Conservation (phyloP, 2,888 invertebrate genomes). For the Bimastos eiseni region DNA sequence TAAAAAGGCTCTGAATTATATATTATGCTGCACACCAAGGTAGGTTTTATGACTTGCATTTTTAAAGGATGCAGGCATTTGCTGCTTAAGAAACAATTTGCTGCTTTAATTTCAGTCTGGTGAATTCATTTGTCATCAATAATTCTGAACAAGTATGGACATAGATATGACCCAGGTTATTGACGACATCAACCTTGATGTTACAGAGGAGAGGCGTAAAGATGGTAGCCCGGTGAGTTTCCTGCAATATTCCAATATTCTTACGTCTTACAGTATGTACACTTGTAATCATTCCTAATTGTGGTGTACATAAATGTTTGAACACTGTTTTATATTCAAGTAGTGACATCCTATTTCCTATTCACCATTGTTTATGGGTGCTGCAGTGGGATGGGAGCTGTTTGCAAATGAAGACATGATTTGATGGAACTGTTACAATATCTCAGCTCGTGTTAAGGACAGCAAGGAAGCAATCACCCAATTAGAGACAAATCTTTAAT, state of each 20-base stretch:
- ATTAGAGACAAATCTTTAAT: no score
- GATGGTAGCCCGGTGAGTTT: constrained; percentile 2
- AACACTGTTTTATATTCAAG: not conserved
- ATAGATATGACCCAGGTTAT: not conserved
- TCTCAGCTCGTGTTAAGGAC: no score
- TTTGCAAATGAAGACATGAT: no score
- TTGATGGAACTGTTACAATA: no score
- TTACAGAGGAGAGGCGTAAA: not conserved
- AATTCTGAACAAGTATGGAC: not conserved
- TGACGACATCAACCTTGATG: not conserved
- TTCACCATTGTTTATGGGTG: not conserved
- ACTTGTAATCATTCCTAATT: no score
- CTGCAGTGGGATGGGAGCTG: not conserved
- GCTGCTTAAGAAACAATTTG: not conserved
- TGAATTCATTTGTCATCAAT: not conserved
- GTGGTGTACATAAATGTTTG: no score
- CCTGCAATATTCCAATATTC: no score
- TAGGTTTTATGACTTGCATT: not conserved
- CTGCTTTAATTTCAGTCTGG: not conserved
- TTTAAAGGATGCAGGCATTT: not conserved
- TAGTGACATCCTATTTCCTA: not conserved
- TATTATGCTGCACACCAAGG: not conserved
- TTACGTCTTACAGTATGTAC: no score
- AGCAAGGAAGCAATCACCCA: no score
- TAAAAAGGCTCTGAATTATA: no score